Evolutionary conservation across 2,797 vertebrate genomes (phyloP).

Genomic region (Muscicapa striata): DNA sequence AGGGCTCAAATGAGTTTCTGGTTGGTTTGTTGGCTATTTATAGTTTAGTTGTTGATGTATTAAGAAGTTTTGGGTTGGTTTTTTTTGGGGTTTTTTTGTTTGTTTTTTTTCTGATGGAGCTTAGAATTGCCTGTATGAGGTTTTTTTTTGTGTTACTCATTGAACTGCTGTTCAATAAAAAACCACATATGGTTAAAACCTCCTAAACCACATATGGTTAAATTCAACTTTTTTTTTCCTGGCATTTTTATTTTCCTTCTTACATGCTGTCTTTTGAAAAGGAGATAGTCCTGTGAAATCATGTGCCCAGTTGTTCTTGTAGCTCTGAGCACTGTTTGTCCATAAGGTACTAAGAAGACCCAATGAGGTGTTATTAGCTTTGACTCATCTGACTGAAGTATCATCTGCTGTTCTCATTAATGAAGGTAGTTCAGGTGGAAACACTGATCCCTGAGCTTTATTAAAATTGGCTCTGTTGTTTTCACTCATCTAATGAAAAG

Average conservation of each 20-base stretch:
- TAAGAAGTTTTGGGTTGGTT: not conserved
- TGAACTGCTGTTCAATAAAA: not conserved
- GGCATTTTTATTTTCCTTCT: not conserved
- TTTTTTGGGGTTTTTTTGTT: not conserved
- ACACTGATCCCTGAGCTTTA: not conserved
- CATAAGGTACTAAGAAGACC: not conserved
- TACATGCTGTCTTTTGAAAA: not conserved
- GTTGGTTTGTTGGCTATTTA: not conserved
- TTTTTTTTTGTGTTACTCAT: not conserved
- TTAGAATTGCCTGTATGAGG: not conserved
- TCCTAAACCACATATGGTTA: not conserved
- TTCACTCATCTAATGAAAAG: not conserved
- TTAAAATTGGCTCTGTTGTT: not conserved
- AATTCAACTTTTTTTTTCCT: not conserved
- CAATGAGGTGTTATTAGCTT: not conserved
- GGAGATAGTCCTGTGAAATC: not conserved
- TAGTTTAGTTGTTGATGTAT: not conserved
- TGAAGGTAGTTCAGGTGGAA: constrained; percentile 10
- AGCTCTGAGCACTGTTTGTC: not conserved
- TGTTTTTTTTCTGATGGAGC: not conserved
- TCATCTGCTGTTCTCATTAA: constrained; percentile 17
- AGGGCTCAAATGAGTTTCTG: not conserved
- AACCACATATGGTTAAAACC: not conserved
- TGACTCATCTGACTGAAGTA: not conserved
- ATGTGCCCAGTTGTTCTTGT: not conserved